These are phyloP conservation scores for Ivindomyrus marchei DNA, from an alignment of 2,113 vertebrate species.

Conservation along the genomic window DNA sequence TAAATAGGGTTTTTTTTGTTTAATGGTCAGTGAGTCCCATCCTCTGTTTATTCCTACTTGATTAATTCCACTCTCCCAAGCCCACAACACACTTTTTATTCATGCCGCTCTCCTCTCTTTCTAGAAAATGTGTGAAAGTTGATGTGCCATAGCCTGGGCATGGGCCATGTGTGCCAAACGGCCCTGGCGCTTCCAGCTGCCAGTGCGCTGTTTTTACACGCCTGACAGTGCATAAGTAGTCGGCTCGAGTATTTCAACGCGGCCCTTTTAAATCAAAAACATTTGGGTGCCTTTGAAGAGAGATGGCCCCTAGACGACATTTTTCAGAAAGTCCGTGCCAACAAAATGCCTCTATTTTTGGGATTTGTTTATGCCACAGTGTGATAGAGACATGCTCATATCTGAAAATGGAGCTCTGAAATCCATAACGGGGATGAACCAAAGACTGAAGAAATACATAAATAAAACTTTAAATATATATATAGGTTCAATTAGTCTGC, in stretches of 20 bases:
- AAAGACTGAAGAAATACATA: background rate
- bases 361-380: background rate
- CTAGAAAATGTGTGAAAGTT: background rate
- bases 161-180: background rate
- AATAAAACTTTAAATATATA: slow-evolving; percentile 40
- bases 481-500: background rate
- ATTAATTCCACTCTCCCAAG: background rate
- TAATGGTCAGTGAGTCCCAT: background rate
- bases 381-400: background rate
- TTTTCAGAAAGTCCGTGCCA: background rate
- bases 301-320: background rate
- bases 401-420: background rate
- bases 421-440: background rate
- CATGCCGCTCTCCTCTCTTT: background rate
- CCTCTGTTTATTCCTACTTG: background rate
- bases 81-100: background rate
- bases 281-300: background rate
- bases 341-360: background rate
- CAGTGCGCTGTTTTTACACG: background rate
- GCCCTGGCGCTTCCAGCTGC: background rate
- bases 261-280: background rate
- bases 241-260: background rate
- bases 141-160: background rate
- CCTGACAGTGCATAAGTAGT: background rate
- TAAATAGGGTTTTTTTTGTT: background rate